A percentile compares a stretch with the other conserved stretches of the same genome.
Conservation (phyloP, 2,797 vertebrate genomes). For the Sphenopsis melanotis region DNA sequence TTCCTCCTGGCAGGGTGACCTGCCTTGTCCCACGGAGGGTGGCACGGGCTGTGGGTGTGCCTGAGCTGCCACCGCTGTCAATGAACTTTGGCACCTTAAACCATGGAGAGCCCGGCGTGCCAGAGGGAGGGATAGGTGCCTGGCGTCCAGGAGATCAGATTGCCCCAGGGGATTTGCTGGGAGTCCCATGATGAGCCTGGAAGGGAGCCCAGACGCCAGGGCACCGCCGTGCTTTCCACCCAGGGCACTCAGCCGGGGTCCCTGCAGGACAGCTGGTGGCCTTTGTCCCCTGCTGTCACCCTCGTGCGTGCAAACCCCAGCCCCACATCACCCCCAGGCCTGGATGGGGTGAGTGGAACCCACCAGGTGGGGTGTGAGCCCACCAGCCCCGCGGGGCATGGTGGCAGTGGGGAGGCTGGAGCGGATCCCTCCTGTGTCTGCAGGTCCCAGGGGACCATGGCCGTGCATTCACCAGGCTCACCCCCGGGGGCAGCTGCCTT, state of each 20-base stretch:
- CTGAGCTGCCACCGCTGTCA: not conserved
- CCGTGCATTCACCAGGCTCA: not conserved
- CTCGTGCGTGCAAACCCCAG: not conserved
- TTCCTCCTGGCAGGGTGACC: not conserved
- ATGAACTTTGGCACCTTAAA: slow-evolving; percentile 57
- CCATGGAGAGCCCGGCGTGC: not conserved
- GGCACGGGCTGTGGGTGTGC: not conserved
- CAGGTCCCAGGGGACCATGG: fast-evolving
- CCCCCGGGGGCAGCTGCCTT: fast-evolving
- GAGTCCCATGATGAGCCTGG: slow-evolving; percentile 57
- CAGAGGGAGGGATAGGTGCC: slow-evolving; percentile 17
- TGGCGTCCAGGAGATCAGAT: slow-evolving; percentile 3
- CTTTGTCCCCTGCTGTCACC: not conserved
- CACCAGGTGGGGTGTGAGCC: fast-evolving
- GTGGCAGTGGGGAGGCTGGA: too few species aligned
- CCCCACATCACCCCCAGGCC: fast-evolving
- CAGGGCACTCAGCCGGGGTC: not conserved
- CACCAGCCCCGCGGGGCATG: fast-evolving
- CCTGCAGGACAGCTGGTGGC: slow-evolving; percentile 2
- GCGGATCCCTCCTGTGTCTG: fast-evolving
- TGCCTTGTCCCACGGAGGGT: not conserved
- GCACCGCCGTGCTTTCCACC: slow-evolving; percentile 16
- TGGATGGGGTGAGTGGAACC: fast-evolving
- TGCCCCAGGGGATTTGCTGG: slow-evolving; percentile 53
- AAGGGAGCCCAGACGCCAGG: slow-evolving; percentile 37